These are phyloP conservation scores for Fragum sueziense DNA, from an alignment of 2,888 invertebrate genomes.

Conservation along the genomic window DNA sequence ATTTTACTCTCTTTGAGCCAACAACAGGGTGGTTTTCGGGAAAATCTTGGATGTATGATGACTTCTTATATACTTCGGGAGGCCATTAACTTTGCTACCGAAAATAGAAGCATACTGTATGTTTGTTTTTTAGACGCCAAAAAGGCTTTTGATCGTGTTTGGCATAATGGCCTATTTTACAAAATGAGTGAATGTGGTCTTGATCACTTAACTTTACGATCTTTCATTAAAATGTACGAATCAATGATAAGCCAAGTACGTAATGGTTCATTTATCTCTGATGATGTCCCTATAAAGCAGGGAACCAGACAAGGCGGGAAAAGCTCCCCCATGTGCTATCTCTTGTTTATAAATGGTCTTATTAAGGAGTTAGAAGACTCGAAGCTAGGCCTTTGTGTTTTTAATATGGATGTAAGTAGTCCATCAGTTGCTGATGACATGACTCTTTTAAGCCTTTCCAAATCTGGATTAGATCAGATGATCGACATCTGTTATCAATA, in stretches of 20 bases:
- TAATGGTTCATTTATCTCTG: background rate
- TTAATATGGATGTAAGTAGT: background rate
- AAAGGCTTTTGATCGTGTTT: conserved; percentile 31
- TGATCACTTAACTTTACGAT: background rate
- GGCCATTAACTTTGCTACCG: background rate
- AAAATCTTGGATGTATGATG: conserved; percentile 10
- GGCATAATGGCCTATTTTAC: conserved; percentile 32
- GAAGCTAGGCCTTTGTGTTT: background rate
- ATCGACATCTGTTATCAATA: conserved; percentile 23
- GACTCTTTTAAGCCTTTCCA: conserved; percentile 12
- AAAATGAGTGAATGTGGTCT: conserved; percentile 12
- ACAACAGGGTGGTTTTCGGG: conserved; percentile 10
- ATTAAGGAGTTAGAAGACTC: background rate
- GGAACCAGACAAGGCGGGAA: conserved; percentile 12
- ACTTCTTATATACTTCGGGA: background rate
- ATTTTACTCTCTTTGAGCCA: background rate
- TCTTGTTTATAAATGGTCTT: conserved; percentile 8
- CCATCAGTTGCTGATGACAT: conserved; percentile 20
- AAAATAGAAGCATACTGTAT: background rate
- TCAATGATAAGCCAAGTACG: conserved; percentile 4
- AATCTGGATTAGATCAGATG: conserved; percentile 5
- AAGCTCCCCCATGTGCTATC: background rate
- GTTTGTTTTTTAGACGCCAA: conserved; percentile 28
- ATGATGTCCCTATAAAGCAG: background rate
- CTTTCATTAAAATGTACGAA: conserved; percentile 3